phyloP scores from a whole-genome alignment of 2,113 vertebrate genomes.

The Xyliphius kryptos region DNA sequence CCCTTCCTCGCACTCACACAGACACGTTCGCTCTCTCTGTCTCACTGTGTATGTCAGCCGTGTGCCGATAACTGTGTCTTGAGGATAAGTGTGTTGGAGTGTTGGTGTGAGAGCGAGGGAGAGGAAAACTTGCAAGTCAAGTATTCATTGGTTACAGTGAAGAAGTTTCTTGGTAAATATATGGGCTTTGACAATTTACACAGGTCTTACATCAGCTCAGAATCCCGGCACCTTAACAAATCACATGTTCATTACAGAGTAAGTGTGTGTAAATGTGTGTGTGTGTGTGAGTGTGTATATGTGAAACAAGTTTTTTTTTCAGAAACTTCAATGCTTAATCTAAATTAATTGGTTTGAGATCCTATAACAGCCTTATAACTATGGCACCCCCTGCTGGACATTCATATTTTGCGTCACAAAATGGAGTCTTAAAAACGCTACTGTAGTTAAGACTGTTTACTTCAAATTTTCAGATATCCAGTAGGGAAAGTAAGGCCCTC shows the following conservation, averaged over 20 bases:
- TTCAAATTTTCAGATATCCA: no score
- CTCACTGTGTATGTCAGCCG: slow-evolving; percentile 7
- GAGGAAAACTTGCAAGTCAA: slow-evolving; percentile 5
- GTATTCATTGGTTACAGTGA: slow-evolving; percentile 26
- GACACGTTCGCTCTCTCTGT: slow-evolving; percentile 10
- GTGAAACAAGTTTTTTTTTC: neutral
- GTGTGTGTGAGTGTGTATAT: no score
- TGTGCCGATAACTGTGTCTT: neutral
- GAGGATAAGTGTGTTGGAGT: neutral
- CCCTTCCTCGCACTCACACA: slow-evolving; percentile 43
- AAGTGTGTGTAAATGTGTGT: no score
- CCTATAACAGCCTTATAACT: slow-evolving; percentile 11
- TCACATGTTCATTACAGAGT: slow-evolving; percentile 16
- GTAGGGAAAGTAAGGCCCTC: no score
- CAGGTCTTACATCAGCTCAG: slow-evolving; percentile 40
- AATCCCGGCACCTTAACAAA: slow-evolving; percentile 25
- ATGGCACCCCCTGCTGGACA: slow-evolving; percentile 38
- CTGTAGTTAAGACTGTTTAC: no score
- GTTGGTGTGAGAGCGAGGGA: slow-evolving; percentile 1
- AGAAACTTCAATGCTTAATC: neutral
- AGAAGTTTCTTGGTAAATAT: slow-evolving; percentile 21
- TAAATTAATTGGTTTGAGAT: neutral
- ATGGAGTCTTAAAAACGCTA: neutral
- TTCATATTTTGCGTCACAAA: slow-evolving; percentile 7
- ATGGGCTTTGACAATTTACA: slow-evolving; percentile 34